A percentile compares a stretch with the other conserved stretches of the same genome.
Evolutionary conservation across 2,797 vertebrate species (phyloP).

Genomic region (Streptopelia turtur): DNA sequence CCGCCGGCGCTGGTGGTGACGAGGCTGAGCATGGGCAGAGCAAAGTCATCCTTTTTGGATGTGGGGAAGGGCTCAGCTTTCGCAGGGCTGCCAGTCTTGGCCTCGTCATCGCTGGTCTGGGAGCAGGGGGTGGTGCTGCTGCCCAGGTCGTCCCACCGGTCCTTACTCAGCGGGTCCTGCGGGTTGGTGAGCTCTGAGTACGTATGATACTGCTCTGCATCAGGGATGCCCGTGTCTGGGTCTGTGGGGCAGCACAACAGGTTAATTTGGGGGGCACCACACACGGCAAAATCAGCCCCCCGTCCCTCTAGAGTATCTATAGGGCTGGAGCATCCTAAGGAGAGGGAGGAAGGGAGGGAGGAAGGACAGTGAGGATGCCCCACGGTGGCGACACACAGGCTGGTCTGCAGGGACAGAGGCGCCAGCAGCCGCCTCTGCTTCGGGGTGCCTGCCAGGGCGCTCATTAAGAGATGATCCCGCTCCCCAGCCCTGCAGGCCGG

Average conservation of each 20-base stretch:
- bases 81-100: slow-evolving; percentile 74
- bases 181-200: slow-evolving; percentile 80
- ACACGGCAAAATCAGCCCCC: background rate
- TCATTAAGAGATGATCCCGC: background rate
- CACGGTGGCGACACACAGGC: background rate
- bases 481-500: background rate
- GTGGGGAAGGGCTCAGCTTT: slow-evolving; percentile 65
- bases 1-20: slow-evolving; percentile 59
- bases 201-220: slow-evolving; percentile 81
- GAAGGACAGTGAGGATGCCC: background rate
- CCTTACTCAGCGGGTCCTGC: slow-evolving; percentile 57
- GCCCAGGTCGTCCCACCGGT: slow-evolving; percentile 81
- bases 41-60: slow-evolving; percentile 77
- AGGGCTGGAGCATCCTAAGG: background rate
- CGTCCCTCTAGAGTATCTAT: background rate
- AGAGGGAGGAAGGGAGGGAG: background rate
- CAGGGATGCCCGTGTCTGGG: slow-evolving; percentile 82
- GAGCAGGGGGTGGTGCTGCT: slow-evolving; percentile 87
- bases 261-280: background rate
- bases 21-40: slow-evolving; percentile 79
- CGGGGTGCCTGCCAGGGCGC: background rate
- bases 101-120: slow-evolving; percentile 85
- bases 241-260: slow-evolving; percentile 21
- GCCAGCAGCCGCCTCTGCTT: background rate
- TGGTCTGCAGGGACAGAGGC: background rate